Evolutionary conservation across 2,113 vertebrate species (phyloP), one percentile per base, ranked within the genome.

Genomic region (Mesitornis unicolor): DNA sequence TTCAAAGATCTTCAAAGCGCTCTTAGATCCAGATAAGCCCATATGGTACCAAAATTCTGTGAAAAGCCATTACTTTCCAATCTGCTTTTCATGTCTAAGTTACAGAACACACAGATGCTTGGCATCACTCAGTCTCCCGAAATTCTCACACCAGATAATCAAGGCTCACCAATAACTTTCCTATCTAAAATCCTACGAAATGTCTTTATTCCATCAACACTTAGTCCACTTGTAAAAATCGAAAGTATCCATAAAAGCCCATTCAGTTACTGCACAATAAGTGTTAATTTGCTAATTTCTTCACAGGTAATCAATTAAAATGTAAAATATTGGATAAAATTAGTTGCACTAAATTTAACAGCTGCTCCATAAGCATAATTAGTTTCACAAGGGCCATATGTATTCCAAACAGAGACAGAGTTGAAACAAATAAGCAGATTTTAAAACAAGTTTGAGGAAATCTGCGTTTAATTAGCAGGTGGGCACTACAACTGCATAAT

Each of bases 401-500:
- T 97, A 98, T 94, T 91, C 98, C 18, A 97, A 98, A 96, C 97
- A 97, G 95, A 98, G 98, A 96, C 95, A 28, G 94, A 98, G 98
- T 98, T 99, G 97, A 98, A 98, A 99, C 98, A 99, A 98, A 98
- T 98, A 98, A 98, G 97, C 97, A 97, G 97, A 98, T 99, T 98
- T 98, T 98, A 98, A 98, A 98, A 98, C 98, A 99, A 98, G 98
- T 98, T 98, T 95, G 97, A 97, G 98, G 97, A 98, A 98, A 99
- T 98, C 98, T 99, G 99, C 98, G 98, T 99, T 98, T 99, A 99
- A 99, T 99, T 99, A 99, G 99, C 99, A 99, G 99, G 99, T 99
- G 99, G 99, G 99, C 98, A 98, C 99, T 98, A 98, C 98, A 98
- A 98, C 98, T 98, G 98, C 98, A 98, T 98, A 98, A 98, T 98